These are phyloP conservation scores for Gastrophryne carolinensis DNA, from an alignment of 2,797 vertebrate genomes.

Conservation along the genomic window DNA sequence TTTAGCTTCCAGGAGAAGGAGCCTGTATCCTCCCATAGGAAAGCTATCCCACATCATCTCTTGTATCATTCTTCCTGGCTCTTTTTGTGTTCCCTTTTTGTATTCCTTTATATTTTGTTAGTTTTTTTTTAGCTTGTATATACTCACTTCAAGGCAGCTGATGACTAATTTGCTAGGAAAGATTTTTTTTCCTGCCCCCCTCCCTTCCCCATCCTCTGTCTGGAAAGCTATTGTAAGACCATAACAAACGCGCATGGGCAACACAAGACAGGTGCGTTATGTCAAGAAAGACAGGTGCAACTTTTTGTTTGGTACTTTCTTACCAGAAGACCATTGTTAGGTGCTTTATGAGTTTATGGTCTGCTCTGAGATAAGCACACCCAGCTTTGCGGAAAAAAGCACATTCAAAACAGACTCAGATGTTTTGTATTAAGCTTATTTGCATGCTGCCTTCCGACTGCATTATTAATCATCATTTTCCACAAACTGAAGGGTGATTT, in stretches of 20 bases:
- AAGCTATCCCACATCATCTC: neutral
- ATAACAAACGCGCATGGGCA: constrained; percentile 76
- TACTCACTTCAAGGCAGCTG: constrained; percentile 10
- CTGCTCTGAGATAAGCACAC: constrained; percentile 57
- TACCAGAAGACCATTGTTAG: constrained; percentile 66
- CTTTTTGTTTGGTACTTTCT: constrained; percentile 74
- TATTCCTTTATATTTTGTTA: neutral
- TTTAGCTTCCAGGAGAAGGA: neutral
- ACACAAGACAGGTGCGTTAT: constrained; percentile 84
- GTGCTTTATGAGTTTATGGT: constrained; percentile 66
- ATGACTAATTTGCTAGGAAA: constrained; percentile 36
- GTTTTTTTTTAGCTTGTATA: neutral
- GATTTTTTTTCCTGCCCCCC: constrained; percentile 4
- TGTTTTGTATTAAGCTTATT: constrained; percentile 29
- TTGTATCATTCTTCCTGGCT: neutral
- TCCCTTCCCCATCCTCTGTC: constrained; percentile 26
- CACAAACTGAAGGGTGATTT: constrained; percentile 2
- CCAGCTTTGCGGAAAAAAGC: constrained; percentile 25
- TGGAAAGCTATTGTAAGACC: constrained; percentile 55
- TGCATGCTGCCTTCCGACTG: constrained; percentile 32
- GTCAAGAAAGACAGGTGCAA: constrained; percentile 86
- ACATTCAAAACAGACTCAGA: constrained; percentile 37
- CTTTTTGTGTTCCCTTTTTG: neutral
- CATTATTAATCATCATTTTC: constrained; percentile 33
- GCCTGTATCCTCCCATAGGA: neutral